Percentiles rank a stretch among this genome's conserved stretches.
These are phyloP conservation scores for Propsilocerus akamusi DNA, from an alignment of 1,140 invertebrate species.

Conservation along the genomic window DNA sequence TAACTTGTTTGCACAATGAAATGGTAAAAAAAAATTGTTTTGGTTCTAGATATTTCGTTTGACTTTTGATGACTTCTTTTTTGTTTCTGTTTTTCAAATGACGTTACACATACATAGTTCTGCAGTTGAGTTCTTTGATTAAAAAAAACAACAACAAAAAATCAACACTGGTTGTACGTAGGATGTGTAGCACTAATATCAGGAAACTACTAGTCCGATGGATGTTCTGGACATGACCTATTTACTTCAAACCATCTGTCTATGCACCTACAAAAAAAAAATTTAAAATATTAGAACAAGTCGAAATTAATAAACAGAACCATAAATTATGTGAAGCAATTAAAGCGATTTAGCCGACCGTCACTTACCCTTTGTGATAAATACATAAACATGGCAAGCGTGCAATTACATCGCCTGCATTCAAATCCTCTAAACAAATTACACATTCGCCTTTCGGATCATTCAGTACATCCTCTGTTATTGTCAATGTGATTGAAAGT, in stretches of 20 bases:
- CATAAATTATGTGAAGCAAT: not conserved
- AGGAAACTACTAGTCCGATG: slow-evolving; percentile 60
- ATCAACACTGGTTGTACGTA: not conserved
- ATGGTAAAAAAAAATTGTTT: too few relatives aligned
- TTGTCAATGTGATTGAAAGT: slow-evolving; percentile 2
- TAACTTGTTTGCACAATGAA: too few relatives aligned
- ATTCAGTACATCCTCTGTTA: slow-evolving; percentile 83
- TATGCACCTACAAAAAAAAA: slow-evolving; percentile 10
- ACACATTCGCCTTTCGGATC: slow-evolving; percentile 97
- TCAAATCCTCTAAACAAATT: slow-evolving; percentile 94
- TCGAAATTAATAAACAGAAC: too few relatives aligned
- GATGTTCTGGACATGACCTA: slow-evolving; percentile 91
- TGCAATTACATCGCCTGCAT: slow-evolving; percentile 87
- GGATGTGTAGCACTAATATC: too few relatives aligned
- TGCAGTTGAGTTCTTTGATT: too few relatives aligned
- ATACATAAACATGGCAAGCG: slow-evolving; percentile 97
- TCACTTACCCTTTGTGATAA: slow-evolving; percentile 88
- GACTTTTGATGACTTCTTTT: too few relatives aligned
- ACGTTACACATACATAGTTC: too few relatives aligned
- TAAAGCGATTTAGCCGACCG: not conserved
- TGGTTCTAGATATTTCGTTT: too few relatives aligned
- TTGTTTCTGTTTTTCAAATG: too few relatives aligned
- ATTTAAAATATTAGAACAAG: too few relatives aligned
- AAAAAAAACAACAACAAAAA: not conserved
- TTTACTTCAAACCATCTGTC: slow-evolving; percentile 85